Evolutionary conservation across 2,888 invertebrate species (phyloP), one percentile per base, ranked within the genome.

Genomic region (Oligia fasciuncula): DNA sequence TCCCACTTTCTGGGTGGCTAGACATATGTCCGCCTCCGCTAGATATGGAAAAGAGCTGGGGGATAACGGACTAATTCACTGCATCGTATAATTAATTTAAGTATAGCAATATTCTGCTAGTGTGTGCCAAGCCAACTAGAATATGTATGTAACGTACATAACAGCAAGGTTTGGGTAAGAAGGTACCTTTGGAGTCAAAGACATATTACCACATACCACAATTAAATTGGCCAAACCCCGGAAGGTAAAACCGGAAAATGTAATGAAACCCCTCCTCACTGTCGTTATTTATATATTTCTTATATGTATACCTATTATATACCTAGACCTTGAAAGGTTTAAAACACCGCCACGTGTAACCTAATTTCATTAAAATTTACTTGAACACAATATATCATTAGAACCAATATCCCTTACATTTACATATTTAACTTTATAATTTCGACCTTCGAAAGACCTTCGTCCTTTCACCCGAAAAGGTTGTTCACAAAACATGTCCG

Each of bases 401-500:
- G 46, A 43, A 68, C 63, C 83, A n/a, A 83, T 72, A 65, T 65
- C 54, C 70, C 51, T 17, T 40, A 35, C 29, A 65, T 84, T 67
- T 63, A 67, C 73, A 81, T 85, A 71, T n/a, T 71, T 40, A 43
- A 77, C 71, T 85, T 49, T 68, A 73, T 85, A 78, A 54, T 76
- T 76, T 66, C 62, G 35, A 35, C 84, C 84, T 80, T 73, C 65
- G 35, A n/a, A 60, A 46, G 57, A 43, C 71, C 43, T 68, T 65
- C 40, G 51, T 67, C 60, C 54, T 68, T 73, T 51, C 23, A 69
- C 19, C 71, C 67, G 43, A 86, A 86, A 77, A 84, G 80, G 71
- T 80, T 86, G 80, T 86, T 86, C 79, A 86, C 57, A 67, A 68
- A 84, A 86, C 85, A 80, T 75, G 84, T 87, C 80, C 73, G 77